Conservation (phyloP, 2,888 invertebrate genomes). For the Xanthorhoe designata region DNA sequence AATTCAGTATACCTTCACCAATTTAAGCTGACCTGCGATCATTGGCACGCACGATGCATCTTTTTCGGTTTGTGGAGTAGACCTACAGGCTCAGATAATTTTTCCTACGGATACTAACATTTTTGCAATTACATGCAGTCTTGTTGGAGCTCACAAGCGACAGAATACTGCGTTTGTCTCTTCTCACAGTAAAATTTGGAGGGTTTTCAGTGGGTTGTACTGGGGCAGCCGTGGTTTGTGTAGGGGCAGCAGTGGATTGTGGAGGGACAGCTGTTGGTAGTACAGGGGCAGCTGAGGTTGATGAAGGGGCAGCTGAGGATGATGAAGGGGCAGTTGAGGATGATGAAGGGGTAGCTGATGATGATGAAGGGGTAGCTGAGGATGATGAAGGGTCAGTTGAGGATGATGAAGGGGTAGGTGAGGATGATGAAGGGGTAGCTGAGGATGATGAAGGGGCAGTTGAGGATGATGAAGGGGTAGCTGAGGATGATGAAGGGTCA, state of each 20-base stretch:
- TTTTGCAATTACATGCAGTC: slow-evolving; percentile 22
- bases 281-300: neutral
- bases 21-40: no score
- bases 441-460: slow-evolving; percentile 2
- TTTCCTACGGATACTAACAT: no score
- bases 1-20: no score
- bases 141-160: slow-evolving; percentile 5
- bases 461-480: neutral
- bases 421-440: neutral
- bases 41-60: no score
- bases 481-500: neutral
- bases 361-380: neutral
- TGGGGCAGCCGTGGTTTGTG: neutral
- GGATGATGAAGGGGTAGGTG: slow-evolving; percentile 25
- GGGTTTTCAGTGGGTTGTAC: neutral
- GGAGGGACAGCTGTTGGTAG: no score
- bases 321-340: no score
- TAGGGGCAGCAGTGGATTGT: no score
- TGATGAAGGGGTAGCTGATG: no score
- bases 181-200: neutral
- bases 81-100: no score
- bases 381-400: neutral
- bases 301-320: no score
- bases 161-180: slow-evolving; percentile 22
- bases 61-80: no score